Conservation (phyloP, 2,888 invertebrate genomes). For the Eristalis tenax region DNA sequence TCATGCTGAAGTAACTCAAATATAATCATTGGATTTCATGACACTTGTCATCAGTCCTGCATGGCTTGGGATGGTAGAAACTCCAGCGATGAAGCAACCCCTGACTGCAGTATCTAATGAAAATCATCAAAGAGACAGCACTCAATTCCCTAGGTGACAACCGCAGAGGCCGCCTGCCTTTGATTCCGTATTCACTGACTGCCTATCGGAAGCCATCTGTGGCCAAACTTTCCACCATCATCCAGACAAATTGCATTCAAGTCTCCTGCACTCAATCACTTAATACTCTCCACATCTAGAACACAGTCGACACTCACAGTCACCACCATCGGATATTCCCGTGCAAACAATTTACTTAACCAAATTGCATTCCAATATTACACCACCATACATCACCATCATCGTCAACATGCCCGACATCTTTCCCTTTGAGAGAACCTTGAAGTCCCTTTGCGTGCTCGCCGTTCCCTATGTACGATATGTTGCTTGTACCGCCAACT, state of each 20-base stretch:
- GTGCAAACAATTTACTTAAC: conserved; percentile 59
- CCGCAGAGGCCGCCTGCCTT: not conserved
- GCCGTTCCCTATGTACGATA: not conserved
- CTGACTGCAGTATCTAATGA: not conserved
- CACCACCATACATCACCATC: conserved; percentile 6
- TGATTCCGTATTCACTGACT: too few species aligned
- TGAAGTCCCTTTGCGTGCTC: conserved; percentile 24
- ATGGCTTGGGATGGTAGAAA: too few species aligned
- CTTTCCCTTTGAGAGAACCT: conserved; percentile 43
- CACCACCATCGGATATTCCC: conserved; percentile 11
- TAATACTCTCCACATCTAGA: conserved; percentile 46
- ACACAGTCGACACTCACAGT: not conserved
- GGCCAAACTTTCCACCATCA: not conserved
- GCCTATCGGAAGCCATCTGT: not conserved
- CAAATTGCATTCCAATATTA: conserved; percentile 67
- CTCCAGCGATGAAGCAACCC: too few species aligned
- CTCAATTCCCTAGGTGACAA: not conserved
- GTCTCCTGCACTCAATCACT: conserved; percentile 45
- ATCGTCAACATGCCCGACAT: conserved; percentile 36
- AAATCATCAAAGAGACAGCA: not conserved
- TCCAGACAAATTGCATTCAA: not conserved
- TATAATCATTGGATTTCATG: too few species aligned
- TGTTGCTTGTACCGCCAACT: conserved; percentile 35
- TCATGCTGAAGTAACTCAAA: too few species aligned
- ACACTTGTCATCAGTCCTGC: too few species aligned